Conservation (phyloP, 2,113 vertebrate species). For the Phyllopteryx taeniolatus region DNA sequence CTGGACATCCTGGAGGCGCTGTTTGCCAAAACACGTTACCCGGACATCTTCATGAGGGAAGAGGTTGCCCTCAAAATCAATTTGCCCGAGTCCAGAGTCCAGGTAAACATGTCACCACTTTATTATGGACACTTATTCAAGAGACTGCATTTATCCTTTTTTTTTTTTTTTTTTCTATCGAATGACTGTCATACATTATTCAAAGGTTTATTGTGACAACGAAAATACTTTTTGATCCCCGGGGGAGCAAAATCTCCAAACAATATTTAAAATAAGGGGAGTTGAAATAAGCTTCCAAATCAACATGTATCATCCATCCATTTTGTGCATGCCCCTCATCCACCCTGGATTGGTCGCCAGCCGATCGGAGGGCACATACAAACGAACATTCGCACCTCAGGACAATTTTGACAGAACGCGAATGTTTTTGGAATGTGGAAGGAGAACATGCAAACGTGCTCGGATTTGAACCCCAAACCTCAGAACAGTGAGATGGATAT, state of each 20-base stretch:
- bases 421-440: neutral
- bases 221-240: neutral
- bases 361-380: neutral
- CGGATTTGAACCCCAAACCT: neutral
- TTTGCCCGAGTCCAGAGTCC: conserved; percentile 82
- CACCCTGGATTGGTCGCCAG: neutral
- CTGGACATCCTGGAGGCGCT: conserved; percentile 83
- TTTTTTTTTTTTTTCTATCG: neutral
- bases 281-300: too few relatives aligned
- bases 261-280: neutral
- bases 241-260: neutral
- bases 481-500: too few relatives aligned
- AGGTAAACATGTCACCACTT: conserved; percentile 62
- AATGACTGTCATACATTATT: neutral
- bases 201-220: neutral
- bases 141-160: neutral
- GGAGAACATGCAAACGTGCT: neutral
- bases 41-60: conserved; percentile 87
- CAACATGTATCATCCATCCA: too few relatives aligned
- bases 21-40: conserved; percentile 84
- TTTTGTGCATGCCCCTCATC: too few relatives aligned
- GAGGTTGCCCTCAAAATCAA: conserved; percentile 87
- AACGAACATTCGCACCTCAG: neutral
- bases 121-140: neutral
- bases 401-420: neutral